phyloP scores from a whole-genome alignment of 1,140 invertebrate species.

The Scaptodrosophila lebanonensis region DNA sequence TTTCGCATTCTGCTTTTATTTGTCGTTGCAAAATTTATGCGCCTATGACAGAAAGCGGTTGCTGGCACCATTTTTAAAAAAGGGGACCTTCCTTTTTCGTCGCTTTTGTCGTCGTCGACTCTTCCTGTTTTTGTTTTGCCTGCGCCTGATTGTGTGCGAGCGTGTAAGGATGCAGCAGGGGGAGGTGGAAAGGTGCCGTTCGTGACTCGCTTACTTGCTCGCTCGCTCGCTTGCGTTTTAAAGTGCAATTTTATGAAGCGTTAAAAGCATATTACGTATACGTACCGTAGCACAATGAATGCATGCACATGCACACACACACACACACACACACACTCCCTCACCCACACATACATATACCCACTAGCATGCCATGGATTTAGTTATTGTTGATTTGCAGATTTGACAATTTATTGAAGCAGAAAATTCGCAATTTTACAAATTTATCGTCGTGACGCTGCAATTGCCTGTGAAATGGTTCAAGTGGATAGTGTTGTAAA shows the following conservation, averaged over 20 bases:
- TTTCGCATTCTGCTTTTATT: conserved; percentile 15
- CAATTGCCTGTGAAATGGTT: conserved; percentile 13
- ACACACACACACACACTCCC: neutral
- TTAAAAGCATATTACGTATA: conserved; percentile 53
- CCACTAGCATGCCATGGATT: conserved; percentile 23
- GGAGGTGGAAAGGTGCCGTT: too few species aligned
- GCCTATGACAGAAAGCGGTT: conserved; percentile 24
- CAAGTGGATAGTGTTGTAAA: neutral
- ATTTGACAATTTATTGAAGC: conserved; percentile 59
- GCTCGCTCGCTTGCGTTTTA: conserved; percentile 45
- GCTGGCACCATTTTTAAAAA: conserved; percentile 7
- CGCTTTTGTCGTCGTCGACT: too few species aligned
- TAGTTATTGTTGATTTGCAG: conserved; percentile 56
- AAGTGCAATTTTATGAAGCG: conserved; percentile 66
- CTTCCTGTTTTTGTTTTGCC: too few species aligned
- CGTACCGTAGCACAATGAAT: conserved; percentile 18
- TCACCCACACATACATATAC: neutral
- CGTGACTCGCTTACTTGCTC: conserved; percentile 25
- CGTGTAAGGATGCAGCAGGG: too few species aligned
- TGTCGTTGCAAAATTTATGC: conserved; percentile 38
- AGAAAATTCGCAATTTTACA: conserved; percentile 56
- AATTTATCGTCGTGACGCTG: too few species aligned
- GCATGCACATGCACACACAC: conserved; percentile 1
- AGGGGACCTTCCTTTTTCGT: too few species aligned
- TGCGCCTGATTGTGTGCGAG: too few species aligned